phyloP scores from a whole-genome alignment of 2,797 vertebrate genomes.

The Scleropages formosus region DNA sequence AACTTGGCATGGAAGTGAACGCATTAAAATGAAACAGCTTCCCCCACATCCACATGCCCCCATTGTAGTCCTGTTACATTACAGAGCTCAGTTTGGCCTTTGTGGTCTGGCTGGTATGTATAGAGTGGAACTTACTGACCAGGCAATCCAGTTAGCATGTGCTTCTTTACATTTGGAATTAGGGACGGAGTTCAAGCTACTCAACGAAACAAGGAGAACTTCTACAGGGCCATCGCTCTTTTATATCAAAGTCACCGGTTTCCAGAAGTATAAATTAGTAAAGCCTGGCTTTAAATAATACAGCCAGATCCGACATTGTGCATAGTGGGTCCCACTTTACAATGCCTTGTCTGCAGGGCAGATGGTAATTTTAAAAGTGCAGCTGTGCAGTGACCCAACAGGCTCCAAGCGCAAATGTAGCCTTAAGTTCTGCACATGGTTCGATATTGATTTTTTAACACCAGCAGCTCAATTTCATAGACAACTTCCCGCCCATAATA shows the following conservation, averaged over 20 bases:
- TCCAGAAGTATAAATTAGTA: slow-evolving; percentile 28
- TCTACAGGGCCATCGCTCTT: neutral
- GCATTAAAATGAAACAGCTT: neutral
- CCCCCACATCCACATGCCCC: too few relatives aligned
- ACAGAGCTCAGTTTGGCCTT: too few relatives aligned
- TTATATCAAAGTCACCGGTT: neutral
- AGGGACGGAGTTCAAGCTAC: too few relatives aligned
- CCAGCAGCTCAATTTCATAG: neutral
- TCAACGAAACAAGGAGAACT: neutral
- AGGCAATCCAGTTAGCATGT: too few relatives aligned
- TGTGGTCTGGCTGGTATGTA: too few relatives aligned
- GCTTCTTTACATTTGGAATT: neutral
- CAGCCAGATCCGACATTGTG: slow-evolving; percentile 9
- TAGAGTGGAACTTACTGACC: too few relatives aligned
- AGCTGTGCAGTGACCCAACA: slow-evolving; percentile 22
- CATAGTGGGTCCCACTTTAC: slow-evolving; percentile 16
- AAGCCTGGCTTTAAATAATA: slow-evolving; percentile 34
- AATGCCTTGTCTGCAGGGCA: slow-evolving; percentile 9
- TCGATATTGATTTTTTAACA: neutral
- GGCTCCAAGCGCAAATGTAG: slow-evolving; percentile 12
- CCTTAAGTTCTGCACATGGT: neutral
- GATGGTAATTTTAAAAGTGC: slow-evolving; percentile 29
- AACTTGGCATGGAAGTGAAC: neutral
- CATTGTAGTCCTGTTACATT: too few relatives aligned
- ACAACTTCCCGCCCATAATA: neutral